Evolutionary conservation across 1,140 invertebrate genomes (phyloP), one percentile per base, ranked within the genome.

Genomic region (Eueides isabella): DNA sequence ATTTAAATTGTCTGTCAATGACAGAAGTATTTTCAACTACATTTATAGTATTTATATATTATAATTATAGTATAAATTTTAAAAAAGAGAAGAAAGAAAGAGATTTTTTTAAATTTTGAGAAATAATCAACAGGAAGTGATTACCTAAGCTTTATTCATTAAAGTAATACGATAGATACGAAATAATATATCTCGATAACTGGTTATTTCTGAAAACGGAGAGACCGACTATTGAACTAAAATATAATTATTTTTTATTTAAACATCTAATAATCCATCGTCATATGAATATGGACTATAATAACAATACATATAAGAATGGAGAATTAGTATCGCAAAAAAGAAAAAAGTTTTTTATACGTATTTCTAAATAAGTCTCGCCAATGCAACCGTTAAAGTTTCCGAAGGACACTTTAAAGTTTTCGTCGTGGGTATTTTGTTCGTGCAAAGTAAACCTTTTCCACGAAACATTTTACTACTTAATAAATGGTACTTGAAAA

Each of bases 381-480:
- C 61, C 61, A 62, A 70, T 70, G 68, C 68, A 70, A 55, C 12
- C 68, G 66, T 29, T 55, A 28, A 62, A 70, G 68, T 70, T 70
- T 70, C 28, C 31, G 14, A 70, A 63, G 55, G 61, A 71, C 35
- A 63, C 68, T 71, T 63, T 19, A 33, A 41, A 71, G 61, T 63
- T 62, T 62, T 23, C 68, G 23, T 5, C 28, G 68, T 35, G 33
- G 35, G 38, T 62, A 71, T 71, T 62, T 63, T 71, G 19, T 28
- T 30, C 23, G 44, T 16, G 30, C 35, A 38, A 71, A 33, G 48
- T 62, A 71, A 71, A 41, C 35, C 26, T 35, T 30, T 71, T 63
- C 68, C 29, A 41, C 38, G 31, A 71, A 63, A 71, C n/a, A 62
- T 61, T 70, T 16, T 67, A 31, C 26, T 44, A 16, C 19, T 65